Percentiles rank a stretch among this genome's conserved stretches.
phyloP scores from a whole-genome alignment of 2,888 invertebrate species.

The Malthinus flaveolus region DNA sequence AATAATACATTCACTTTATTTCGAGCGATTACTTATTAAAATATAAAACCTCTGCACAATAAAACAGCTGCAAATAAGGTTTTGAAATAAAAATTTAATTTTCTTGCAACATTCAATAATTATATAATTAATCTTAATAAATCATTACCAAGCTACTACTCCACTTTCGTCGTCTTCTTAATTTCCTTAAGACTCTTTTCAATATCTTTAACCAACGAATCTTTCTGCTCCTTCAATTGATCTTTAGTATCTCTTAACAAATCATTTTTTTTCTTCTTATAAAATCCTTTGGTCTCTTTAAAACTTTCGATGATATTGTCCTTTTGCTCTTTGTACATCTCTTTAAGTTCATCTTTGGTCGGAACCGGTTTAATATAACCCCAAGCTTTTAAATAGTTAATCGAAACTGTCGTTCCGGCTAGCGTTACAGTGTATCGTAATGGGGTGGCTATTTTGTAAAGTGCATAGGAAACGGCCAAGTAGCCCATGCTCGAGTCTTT shows the following conservation, averaged over 20 bases:
- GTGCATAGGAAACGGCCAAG: conserved; percentile 84
- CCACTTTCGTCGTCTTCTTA: conserved; percentile 27
- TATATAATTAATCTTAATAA: no score
- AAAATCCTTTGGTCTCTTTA: conserved; percentile 60
- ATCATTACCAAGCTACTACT: background rate
- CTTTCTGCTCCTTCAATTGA: conserved; percentile 44
- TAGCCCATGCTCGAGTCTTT: conserved; percentile 83
- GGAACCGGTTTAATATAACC: conserved; percentile 87
- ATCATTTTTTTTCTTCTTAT: conserved; percentile 53
- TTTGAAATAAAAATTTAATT: no score
- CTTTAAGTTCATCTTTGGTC: conserved; percentile 64
- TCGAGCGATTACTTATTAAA: no score
- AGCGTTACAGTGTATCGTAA: conserved; percentile 90
- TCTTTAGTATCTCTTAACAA: conserved; percentile 61
- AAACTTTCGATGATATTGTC: conserved; percentile 65
- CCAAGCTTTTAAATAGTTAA: conserved; percentile 75
- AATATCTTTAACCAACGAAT: conserved; percentile 60
- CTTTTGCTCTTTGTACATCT: conserved; percentile 65
- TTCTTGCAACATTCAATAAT: no score
- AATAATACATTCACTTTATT: no score
- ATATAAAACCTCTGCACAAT: no score
- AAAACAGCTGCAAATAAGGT: no score
- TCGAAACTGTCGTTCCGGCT: conserved; percentile 84
- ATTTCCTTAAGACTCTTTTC: conserved; percentile 31
- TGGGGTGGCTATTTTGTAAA: conserved; percentile 93